These are phyloP conservation scores for Brienomyrus brachyistius DNA, from an alignment of 2,113 vertebrate genomes.

Conservation along the genomic window DNA sequence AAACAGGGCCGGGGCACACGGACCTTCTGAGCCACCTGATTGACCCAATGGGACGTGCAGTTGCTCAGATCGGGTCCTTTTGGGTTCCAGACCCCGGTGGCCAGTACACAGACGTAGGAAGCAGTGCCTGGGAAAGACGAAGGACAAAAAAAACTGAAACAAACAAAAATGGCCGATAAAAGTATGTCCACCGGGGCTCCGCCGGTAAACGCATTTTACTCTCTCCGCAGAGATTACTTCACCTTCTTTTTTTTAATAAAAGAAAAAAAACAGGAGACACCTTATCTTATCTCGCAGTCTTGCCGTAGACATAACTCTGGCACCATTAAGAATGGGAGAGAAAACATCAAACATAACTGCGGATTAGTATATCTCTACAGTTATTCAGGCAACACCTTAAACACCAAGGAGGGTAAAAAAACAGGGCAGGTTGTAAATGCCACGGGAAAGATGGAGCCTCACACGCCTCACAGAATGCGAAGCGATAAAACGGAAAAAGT, in stretches of 20 bases:
- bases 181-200: not conserved
- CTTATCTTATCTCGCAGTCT: not conserved
- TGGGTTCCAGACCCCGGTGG: conserved; percentile 80
- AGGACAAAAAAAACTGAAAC: conserved; percentile 41
- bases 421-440: not conserved
- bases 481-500: not conserved
- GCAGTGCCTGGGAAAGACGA: conserved; percentile 79
- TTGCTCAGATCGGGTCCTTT: conserved; percentile 97
- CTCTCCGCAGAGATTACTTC: not conserved
- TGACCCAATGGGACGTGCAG: conserved; percentile 98
- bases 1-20: conserved; percentile 34
- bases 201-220: not conserved
- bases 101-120: conserved; percentile 80
- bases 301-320: not conserved
- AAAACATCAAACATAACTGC: not conserved
- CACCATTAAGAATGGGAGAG: not conserved
- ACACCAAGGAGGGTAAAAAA: not conserved
- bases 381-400: not conserved
- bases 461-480: not conserved
- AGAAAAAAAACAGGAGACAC: not conserved
- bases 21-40: conserved; percentile 97
- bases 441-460: not conserved
- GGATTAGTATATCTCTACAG: not conserved
- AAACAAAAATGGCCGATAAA: not conserved
- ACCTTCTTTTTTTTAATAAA: not conserved